A percentile compares a stretch with the other conserved stretches of the same genome.
Evolutionary conservation across 1,140 invertebrate species (phyloP).

Genomic region (Habropoda laboriosa): DNA sequence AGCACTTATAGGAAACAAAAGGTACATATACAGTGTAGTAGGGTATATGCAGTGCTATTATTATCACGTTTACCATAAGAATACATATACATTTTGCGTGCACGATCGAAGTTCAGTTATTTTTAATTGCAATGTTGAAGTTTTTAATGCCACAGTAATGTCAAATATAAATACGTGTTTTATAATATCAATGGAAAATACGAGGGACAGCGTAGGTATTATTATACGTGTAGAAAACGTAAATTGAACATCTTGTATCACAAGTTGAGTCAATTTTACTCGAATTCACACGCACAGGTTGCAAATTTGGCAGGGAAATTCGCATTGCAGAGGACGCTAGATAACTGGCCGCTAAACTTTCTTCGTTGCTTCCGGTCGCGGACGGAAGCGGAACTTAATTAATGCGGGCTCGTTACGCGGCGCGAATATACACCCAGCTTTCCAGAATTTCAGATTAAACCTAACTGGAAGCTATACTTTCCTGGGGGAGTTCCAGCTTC

Average conservation of each 20-base stretch:
- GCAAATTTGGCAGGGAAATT: conserved; percentile 10
- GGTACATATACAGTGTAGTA: no score
- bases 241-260: background rate
- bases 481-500: conserved; percentile 35
- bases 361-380: conserved; percentile 23
- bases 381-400: conserved; percentile 49
- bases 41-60: no score
- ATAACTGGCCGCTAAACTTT: conserved; percentile 38
- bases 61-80: no score
- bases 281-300: background rate
- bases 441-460: conserved; percentile 51
- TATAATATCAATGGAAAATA: no score
- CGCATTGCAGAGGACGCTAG: conserved; percentile 2
- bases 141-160: no score
- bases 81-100: no score
- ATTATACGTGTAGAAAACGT: no score
- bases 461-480: conserved; percentile 48
- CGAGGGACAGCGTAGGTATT: no score
- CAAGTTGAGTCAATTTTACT: background rate
- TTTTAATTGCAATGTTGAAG: no score
- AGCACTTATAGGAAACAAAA: no score
- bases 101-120: no score
- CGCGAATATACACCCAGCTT: conserved; percentile 35
- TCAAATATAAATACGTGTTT: no score
- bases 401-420: conserved; percentile 46